Evolutionary conservation across 2,888 invertebrate species (phyloP), one percentile per base, ranked within the genome.

Genomic region (Pardosa pseudoannulata): DNA sequence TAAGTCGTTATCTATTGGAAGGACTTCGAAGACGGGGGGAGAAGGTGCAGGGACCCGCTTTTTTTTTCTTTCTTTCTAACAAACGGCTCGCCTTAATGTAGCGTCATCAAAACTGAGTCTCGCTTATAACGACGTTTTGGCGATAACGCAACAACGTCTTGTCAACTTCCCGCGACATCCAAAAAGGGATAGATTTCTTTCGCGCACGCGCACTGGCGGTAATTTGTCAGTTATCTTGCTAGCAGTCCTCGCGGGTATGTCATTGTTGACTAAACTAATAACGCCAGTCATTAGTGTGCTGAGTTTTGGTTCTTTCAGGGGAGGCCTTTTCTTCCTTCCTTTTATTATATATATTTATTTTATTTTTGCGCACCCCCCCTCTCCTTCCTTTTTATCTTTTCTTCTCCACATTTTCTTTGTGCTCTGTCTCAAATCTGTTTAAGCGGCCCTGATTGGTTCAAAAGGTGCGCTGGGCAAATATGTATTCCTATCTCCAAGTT

Each of bases 181-280:
- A 64, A 73, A 79, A 72, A 64, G 68, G 80, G 80, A 74, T 65
- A 76, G 76, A 78, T 76, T 82, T 62, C 11, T 65, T 27, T 7
- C 29, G 72, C 78, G 78, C 83, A 83, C 56, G 83, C 83, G 83
- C 65, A 39, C 29, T 31, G 62, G 1, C 32, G 68, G 85, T 86
- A 86, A 86, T 86, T 86, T 86, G 85, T 86, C 85, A 86, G 85
- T 79, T 86, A 86, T 86, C 85, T 86, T 62, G 82, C 70, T 68
- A 16, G 46, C 19, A 68, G 85, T 86, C 85, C 79, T 86, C 68
- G 74, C 83, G 85, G 85, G 73, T 62, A 86, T 86, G 85, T 79
- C 85, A 86, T 86, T 86, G 85, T 86, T 86, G 85, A 70, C 85
- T 86, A 86, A 86, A 86, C 85, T 86, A 86, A 86, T 86, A 86